Conservation (phyloP, 2,888 invertebrate species). For the Himalopsyche kuldschensis region DNA sequence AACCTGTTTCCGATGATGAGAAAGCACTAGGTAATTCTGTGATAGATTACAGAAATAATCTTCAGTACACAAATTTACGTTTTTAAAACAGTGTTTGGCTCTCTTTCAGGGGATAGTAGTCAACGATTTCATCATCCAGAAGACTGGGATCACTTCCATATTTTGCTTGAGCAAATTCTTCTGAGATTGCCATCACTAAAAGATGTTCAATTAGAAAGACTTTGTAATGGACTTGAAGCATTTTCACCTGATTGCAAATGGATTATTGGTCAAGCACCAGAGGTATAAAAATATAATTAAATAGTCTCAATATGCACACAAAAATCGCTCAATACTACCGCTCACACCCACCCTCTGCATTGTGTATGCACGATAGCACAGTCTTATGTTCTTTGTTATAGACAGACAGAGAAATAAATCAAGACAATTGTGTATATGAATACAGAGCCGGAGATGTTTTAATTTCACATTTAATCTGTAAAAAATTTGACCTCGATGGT, state of each 20-base stretch:
- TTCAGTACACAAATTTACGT: not conserved
- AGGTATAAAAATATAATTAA: slow-evolving; percentile 57
- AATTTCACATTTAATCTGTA: too few relatives aligned
- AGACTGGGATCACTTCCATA: slow-evolving; percentile 97
- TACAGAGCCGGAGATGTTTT: too few relatives aligned
- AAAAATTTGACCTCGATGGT: too few relatives aligned
- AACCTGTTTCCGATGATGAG: slow-evolving; percentile 81
- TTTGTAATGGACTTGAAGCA: slow-evolving; percentile 89
- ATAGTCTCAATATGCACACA: too few relatives aligned
- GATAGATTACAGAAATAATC: not conserved
- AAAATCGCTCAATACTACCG: too few relatives aligned
- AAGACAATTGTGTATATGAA: too few relatives aligned
- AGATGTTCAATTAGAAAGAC: slow-evolving; percentile 72
- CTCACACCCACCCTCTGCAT: too few relatives aligned
- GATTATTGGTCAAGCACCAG: slow-evolving; percentile 92
- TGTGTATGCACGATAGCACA: too few relatives aligned
- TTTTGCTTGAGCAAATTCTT: slow-evolving; percentile 81
- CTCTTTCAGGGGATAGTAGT: not conserved
- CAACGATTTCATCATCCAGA: slow-evolving; percentile 71
- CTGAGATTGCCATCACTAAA: slow-evolving; percentile 80
- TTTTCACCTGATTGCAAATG: slow-evolving; percentile 97
- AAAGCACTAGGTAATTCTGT: not conserved
- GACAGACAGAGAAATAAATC: too few relatives aligned
- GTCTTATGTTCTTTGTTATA: too few relatives aligned
- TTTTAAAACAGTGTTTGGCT: not conserved